Evolutionary conservation across 2,888 invertebrate genomes (phyloP), one percentile per base, ranked within the genome.

Genomic region (Frankliniella fusca): DNA sequence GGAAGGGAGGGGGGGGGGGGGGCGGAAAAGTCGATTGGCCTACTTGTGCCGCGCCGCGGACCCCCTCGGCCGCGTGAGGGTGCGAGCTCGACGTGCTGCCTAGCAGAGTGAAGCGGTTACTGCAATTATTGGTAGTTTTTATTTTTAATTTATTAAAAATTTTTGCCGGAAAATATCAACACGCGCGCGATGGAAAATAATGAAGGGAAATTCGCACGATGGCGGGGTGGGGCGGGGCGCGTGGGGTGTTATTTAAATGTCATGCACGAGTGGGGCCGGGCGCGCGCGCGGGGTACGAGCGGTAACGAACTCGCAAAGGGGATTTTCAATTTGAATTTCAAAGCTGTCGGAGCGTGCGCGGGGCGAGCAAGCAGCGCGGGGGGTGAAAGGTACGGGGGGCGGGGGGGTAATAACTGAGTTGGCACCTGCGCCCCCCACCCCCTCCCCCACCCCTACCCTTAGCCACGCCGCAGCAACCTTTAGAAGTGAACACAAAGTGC

Each of bases 251-350:
- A 70, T n/a, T 27, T 23, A 12, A 9, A 27, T 23, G 23, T 27
- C 70, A 9, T 2, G 0, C 12, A 12, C 27, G 23, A n/a, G 27
- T 11, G 23, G 10, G 27, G 70, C 70, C 2, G 70, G 27, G 10
- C 70, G 70, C 3, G 23, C 65, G 9, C n/a, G 11, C 70, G 20
- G 70, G 70, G 23, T 8, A 9, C n/a, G 70, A 12, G 70, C 70
- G 3, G 23, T 27, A 23, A 76, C 12, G 27, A 27, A 27, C 23
- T 12, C 70, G 27, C 61, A 18, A 61, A 61, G 27, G 23, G 70
- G 70, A 27, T 10, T 23, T 76, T 3, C 70, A 76, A 76, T 76
- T 76, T 76, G 70, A 76, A 76, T 76, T 76, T 76, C 70, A 76
- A 76, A 76, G 70, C 70, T 9, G 3, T 12, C 23, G 23, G 5